phyloP scores from a whole-genome alignment of 2,797 vertebrate genomes.

The Smutsia gigantea region DNA sequence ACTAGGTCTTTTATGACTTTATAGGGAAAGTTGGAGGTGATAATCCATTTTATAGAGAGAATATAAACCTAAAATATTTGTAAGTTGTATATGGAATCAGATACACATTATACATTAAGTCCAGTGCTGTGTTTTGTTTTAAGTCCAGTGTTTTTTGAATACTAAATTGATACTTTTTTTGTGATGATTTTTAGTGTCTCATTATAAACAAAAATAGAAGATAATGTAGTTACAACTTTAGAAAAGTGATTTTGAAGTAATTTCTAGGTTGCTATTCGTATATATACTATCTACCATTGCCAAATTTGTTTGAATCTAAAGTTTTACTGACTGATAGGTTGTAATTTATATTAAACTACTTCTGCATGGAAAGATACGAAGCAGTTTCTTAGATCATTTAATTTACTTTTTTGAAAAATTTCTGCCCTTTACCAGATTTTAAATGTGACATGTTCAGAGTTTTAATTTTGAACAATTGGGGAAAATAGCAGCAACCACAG shows the following conservation, averaged over 20 bases:
- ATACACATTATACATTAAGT: neutral
- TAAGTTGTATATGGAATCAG: neutral
- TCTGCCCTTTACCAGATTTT: constrained; percentile 23
- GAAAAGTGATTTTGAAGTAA: constrained; percentile 42
- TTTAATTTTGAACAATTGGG: constrained; percentile 29
- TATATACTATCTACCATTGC: neutral
- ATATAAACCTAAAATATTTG: constrained; percentile 2
- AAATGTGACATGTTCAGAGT: constrained; percentile 9
- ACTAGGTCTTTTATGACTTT: neutral
- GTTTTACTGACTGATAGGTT: constrained; percentile 13
- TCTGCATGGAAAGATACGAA: constrained; percentile 22
- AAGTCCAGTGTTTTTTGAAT: neutral
- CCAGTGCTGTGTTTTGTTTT: no score
- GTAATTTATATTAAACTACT: constrained; percentile 37
- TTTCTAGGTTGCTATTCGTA: neutral
- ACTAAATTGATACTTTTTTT: neutral
- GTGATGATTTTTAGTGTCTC: constrained; percentile 38
- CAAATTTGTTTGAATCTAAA: neutral
- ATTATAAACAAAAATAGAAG: neutral
- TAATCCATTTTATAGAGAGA: constrained; percentile 7
- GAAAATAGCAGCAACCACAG: constrained; percentile 2
- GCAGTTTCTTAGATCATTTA: constrained; percentile 33
- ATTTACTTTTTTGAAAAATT: constrained; percentile 40
- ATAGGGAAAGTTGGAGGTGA: neutral
- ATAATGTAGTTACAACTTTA: constrained; percentile 15